A percentile compares a stretch with the other conserved stretches of the same genome.
phyloP scores from a whole-genome alignment of 2,797 vertebrate species.

The Selene dorsalis region DNA sequence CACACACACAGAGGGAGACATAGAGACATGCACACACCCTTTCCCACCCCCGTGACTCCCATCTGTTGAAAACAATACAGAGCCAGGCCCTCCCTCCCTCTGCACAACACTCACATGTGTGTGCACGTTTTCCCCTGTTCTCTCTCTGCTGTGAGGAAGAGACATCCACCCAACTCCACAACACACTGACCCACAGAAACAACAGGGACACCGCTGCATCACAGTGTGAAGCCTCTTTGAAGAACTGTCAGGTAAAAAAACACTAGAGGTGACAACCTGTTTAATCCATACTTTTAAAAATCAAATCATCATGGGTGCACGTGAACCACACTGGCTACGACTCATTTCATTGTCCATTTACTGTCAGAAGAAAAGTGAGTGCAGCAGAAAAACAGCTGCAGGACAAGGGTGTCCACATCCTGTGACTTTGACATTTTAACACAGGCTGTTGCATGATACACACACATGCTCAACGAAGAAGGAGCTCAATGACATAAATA shows the following conservation, averaged over 20 bases:
- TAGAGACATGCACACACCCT: constrained; percentile 43
- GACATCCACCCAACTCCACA: constrained; percentile 34
- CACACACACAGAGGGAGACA: constrained; percentile 19
- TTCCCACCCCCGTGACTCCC: constrained; percentile 68
- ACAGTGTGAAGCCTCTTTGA: constrained; percentile 18
- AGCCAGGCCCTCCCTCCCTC: constrained; percentile 64
- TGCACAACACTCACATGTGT: constrained; percentile 75
- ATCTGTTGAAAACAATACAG: constrained; percentile 81
- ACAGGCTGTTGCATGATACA: not conserved
- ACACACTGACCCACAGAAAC: constrained; percentile 55
- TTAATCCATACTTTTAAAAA: not conserved
- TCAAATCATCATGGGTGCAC: too few species aligned
- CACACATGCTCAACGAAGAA: not conserved
- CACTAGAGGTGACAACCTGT: not conserved
- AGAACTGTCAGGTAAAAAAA: not conserved
- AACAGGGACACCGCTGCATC: constrained; percentile 20
- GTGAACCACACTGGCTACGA: not conserved
- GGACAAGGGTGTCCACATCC: constrained; percentile 11
- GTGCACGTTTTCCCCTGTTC: constrained; percentile 72
- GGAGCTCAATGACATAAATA: not conserved
- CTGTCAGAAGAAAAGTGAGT: not conserved
- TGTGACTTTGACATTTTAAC: constrained; percentile 1
- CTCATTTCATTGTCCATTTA: not conserved
- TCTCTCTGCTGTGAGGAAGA: constrained; percentile 62
- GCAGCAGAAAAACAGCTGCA: not conserved